Evolutionary conservation across 2,113 vertebrate species (phyloP).

Genomic region (Gopherus flavomarginatus): DNA sequence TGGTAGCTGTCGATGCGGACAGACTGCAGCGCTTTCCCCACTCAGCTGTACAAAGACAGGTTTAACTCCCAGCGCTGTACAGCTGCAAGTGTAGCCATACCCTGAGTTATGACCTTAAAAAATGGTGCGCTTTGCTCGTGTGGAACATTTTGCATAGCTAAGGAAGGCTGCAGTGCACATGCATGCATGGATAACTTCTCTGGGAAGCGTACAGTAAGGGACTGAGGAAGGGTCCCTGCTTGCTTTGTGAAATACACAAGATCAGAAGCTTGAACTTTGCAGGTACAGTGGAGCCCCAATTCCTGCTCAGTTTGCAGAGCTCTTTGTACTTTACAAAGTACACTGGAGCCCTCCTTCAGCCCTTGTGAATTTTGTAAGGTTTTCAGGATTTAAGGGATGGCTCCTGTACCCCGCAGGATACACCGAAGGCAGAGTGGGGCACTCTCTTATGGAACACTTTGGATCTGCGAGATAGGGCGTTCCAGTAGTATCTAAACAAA

Average conservation of each 20-base stretch:
- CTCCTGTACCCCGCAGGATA: fast-evolving
- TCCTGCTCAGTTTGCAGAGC: background rate
- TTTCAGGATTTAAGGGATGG: background rate
- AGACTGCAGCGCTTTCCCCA: no score
- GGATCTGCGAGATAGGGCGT: fast-evolving
- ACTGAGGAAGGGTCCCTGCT: fast-evolving
- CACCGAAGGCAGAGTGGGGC: fast-evolving
- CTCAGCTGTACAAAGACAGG: no score
- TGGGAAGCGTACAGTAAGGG: background rate
- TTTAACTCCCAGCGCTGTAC: no score
- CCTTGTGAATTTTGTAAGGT: fast-evolving
- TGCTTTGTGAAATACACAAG: background rate
- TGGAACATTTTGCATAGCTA: background rate
- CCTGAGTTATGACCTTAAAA: background rate
- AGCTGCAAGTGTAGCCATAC: no score
- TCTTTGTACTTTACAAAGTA: background rate
- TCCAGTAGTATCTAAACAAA: background rate
- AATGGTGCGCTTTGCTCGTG: fast-evolving
- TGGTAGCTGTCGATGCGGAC: no score
- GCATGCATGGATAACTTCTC: fast-evolving
- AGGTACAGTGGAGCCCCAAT: background rate
- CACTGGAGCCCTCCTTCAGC: background rate
- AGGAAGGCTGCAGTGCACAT: fast-evolving
- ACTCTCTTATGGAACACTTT: background rate
- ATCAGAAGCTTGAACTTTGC: background rate